Evolutionary conservation across 2,113 vertebrate genomes (phyloP).

Genomic region (Hemicordylus capensis): DNA sequence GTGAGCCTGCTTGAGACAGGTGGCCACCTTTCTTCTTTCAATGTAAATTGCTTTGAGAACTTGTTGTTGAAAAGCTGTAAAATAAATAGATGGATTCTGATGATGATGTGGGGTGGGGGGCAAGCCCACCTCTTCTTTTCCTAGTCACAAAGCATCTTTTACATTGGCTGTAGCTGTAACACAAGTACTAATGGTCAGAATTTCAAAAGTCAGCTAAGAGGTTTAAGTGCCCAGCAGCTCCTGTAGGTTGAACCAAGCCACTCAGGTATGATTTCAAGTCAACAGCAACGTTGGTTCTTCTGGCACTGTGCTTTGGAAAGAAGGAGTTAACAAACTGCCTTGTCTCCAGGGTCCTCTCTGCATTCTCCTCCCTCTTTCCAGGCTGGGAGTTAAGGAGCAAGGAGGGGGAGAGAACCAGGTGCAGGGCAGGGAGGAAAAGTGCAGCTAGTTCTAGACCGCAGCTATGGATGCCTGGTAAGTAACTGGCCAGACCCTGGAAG

Average conservation of each 20-base stretch:
- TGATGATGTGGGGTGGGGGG: neutral
- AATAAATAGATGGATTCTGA: too few relatives aligned
- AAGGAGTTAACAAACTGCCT: neutral
- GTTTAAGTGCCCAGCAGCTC: neutral
- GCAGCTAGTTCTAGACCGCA: neutral
- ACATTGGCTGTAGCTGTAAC: neutral
- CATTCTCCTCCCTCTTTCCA: conserved; percentile 19
- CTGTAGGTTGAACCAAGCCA: too few relatives aligned
- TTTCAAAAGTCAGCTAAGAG: neutral
- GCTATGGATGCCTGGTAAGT: neutral
- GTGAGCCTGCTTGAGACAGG: too few relatives aligned
- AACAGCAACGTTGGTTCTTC: neutral
- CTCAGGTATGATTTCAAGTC: neutral
- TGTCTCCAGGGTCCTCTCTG: neutral
- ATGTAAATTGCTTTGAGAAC: too few relatives aligned
- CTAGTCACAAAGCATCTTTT: neutral
- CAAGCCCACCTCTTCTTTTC: too few relatives aligned
- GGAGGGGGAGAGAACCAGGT: neutral
- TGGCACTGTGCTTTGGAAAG: neutral
- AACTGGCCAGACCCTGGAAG: neutral
- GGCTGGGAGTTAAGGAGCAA: conserved; percentile 8
- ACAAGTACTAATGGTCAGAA: neutral
- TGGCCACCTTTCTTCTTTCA: too few relatives aligned
- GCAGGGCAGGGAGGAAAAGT: neutral
- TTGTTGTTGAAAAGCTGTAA: too few relatives aligned